Percentiles rank a stretch among this genome's conserved stretches.
Conservation (phyloP, 1,140 invertebrate species). For the Drosophila subobscura region DNA sequence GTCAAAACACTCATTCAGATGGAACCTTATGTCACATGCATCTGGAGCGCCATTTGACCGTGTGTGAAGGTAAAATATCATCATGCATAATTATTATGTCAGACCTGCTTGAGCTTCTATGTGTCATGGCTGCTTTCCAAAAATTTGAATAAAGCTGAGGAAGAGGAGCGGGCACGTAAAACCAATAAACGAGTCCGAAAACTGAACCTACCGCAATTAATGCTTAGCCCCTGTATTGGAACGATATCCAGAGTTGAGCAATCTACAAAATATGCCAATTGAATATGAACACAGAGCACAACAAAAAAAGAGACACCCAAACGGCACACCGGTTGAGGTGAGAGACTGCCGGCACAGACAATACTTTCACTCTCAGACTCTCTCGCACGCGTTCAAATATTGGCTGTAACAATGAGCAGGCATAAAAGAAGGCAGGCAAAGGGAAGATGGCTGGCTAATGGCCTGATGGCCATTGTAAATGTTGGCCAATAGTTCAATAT, state of each 20-base stretch:
- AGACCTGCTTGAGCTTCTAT: constrained; percentile 48
- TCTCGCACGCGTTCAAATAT: constrained; percentile 25
- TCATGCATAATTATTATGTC: constrained; percentile 80
- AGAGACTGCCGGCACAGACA: constrained; percentile 34
- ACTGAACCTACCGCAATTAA: constrained; percentile 73
- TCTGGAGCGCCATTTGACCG: constrained; percentile 43
- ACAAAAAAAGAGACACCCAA: constrained; percentile 26
- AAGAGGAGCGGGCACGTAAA: constrained; percentile 36
- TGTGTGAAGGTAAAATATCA: constrained; percentile 65
- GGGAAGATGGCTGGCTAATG: background rate
- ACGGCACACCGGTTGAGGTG: background rate
- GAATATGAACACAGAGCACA: constrained; percentile 41
- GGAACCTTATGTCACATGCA: constrained; percentile 60
- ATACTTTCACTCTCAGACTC: constrained; percentile 39
- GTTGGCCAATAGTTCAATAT: constrained; percentile 48
- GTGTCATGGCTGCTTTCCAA: constrained; percentile 52
- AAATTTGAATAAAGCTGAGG: constrained; percentile 43
- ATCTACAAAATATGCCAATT: constrained; percentile 37
- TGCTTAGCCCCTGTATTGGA: constrained; percentile 2
- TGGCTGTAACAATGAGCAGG: constrained; percentile 41
- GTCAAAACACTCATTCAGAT: constrained; percentile 20
- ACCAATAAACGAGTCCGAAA: constrained; percentile 48
- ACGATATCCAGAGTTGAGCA: constrained; percentile 5
- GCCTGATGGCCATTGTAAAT: constrained; percentile 22
- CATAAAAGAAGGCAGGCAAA: constrained; percentile 18